Evolutionary conservation across 2,888 invertebrate genomes (phyloP).

Genomic region (Apamea anceps): DNA sequence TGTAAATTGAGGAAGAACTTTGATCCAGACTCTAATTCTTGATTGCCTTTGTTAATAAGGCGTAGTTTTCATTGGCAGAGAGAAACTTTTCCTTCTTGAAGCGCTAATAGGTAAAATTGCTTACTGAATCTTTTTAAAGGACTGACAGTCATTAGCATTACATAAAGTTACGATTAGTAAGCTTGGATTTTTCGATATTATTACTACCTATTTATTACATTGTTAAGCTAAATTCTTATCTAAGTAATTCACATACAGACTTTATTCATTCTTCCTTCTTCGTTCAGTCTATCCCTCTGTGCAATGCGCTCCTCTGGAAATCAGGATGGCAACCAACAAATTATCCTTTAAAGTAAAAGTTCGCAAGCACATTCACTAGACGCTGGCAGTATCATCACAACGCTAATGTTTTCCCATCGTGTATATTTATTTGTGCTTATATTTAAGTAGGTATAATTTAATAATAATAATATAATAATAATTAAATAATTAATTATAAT

Average conservation of each 20-base stretch:
- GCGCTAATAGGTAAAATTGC: background rate
- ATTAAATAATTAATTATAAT: no score
- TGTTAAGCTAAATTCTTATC: background rate
- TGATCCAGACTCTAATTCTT: conserved; percentile 17
- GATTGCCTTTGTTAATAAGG: background rate
- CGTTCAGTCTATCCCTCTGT: no score
- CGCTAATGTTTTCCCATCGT: no score
- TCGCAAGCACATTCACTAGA: no score
- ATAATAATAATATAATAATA: no score
- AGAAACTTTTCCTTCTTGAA: conserved; percentile 13
- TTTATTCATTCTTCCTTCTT: no score
- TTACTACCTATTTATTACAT: background rate
- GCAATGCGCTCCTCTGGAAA: no score
- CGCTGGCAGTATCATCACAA: no score
- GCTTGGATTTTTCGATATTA: background rate
- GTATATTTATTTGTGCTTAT: no score
- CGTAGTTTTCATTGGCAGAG: background rate
- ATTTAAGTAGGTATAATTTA: no score
- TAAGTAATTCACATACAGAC: background rate
- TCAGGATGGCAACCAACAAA: no score
- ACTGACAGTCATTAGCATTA: conserved; percentile 14
- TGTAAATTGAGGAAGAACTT: conserved; percentile 14
- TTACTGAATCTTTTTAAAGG: conserved; percentile 21
- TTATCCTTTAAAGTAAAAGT: no score
- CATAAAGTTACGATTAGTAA: background rate